A percentile compares a stretch with the other conserved stretches of the same genome.
phyloP scores from a whole-genome alignment of 2,888 invertebrate genomes.

The Melolontha melolontha region DNA sequence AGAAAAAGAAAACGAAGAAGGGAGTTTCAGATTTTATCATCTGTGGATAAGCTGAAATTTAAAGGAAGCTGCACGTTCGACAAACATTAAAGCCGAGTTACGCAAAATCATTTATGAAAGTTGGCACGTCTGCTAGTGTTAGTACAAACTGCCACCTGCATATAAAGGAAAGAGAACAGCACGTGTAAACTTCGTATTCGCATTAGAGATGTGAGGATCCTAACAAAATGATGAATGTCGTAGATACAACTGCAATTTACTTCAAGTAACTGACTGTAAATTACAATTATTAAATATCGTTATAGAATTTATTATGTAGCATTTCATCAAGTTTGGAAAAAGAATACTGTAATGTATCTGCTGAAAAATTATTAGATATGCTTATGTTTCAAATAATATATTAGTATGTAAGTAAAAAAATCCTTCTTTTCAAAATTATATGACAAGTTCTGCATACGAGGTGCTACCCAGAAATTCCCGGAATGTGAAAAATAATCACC shows the following conservation, averaged over 20 bases:
- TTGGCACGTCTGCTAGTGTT: conserved; percentile 51
- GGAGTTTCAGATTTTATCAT: conserved; percentile 31
- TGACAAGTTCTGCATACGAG: too few species aligned
- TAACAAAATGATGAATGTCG: conserved; percentile 40
- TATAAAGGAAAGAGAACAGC: conserved; percentile 45
- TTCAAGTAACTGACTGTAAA: conserved; percentile 26
- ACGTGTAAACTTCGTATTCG: conserved; percentile 55
- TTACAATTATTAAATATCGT: conserved; percentile 16
- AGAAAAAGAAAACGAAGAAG: conserved; percentile 12
- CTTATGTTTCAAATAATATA: too few species aligned
- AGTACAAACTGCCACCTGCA: conserved; percentile 49
- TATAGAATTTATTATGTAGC: too few species aligned
- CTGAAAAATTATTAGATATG: too few species aligned
- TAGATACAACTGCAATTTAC: conserved; percentile 37
- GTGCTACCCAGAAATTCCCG: too few species aligned
- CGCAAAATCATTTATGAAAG: conserved; percentile 52
- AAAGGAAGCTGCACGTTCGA: conserved; percentile 50
- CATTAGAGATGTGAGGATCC: conserved; percentile 53
- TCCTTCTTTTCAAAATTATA: too few species aligned
- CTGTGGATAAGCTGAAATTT: conserved; percentile 35
- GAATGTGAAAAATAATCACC: too few species aligned
- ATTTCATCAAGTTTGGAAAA: too few species aligned
- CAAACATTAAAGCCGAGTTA: conserved; percentile 55
- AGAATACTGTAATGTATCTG: too few species aligned
- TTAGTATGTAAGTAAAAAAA: too few species aligned